Percentiles rank a stretch among this genome's conserved stretches.
These are phyloP conservation scores for Pantherophis guttatus DNA, from an alignment of 2,113 vertebrate species.

Conservation along the genomic window DNA sequence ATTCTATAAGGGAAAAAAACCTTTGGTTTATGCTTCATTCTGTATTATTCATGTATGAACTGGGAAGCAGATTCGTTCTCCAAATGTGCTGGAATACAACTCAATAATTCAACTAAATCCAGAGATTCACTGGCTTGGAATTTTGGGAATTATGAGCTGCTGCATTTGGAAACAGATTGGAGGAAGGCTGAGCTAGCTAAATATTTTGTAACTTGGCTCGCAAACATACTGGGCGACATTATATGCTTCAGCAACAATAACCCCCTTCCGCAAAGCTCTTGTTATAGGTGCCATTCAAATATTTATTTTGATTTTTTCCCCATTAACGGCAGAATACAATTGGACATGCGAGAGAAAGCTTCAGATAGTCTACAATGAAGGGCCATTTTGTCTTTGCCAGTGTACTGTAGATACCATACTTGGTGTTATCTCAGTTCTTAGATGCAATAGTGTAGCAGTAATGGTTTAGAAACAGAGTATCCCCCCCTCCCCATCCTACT, in stretches of 20 bases:
- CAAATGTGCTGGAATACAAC: background rate
- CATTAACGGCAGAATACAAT: background rate
- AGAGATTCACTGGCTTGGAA: background rate
- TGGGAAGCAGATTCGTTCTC: background rate
- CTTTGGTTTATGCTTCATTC: background rate
- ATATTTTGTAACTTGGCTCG: conserved; percentile 7
- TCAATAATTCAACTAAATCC: background rate
- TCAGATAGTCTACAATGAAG: background rate
- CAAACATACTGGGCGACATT: too few relatives aligned
- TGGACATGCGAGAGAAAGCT: background rate
- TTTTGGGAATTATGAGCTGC: background rate
- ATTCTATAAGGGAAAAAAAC: background rate
- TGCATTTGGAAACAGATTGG: background rate
- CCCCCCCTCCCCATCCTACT: background rate
- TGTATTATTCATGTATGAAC: background rate
- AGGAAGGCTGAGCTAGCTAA: background rate
- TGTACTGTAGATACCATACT: background rate
- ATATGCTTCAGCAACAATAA: background rate
- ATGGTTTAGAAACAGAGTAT: background rate
- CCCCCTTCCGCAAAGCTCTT: background rate
- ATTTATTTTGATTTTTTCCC: background rate
- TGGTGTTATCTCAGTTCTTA: background rate
- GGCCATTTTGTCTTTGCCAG: background rate
- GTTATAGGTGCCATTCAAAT: background rate
- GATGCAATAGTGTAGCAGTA: background rate